These are phyloP conservation scores for Thermophis baileyi DNA, from an alignment of 2,113 vertebrate genomes.

Conservation along the genomic window DNA sequence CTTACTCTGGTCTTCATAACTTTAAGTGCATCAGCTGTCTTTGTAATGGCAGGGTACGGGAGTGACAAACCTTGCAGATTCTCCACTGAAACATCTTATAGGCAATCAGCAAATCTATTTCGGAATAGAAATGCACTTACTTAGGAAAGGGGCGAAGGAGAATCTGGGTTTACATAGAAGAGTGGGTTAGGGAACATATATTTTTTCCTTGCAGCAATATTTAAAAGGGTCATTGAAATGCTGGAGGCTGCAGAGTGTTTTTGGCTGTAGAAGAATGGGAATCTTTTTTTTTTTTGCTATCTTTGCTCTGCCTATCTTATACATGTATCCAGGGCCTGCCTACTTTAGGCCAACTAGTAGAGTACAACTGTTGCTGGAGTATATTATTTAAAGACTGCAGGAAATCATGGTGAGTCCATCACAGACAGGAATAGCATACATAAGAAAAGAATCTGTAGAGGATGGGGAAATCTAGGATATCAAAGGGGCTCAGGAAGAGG, in stretches of 20 bases:
- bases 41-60: slow-evolving; percentile 51
- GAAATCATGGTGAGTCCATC: neutral
- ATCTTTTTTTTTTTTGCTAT: neutral
- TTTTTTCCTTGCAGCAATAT: slow-evolving; percentile 32
- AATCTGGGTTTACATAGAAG: slow-evolving; percentile 18
- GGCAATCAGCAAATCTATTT: slow-evolving; percentile 42
- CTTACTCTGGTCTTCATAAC: slow-evolving; percentile 69
- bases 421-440: neutral
- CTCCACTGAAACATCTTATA: slow-evolving; percentile 45
- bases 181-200: slow-evolving; percentile 40
- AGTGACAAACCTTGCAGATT: slow-evolving; percentile 39
- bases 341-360: neutral
- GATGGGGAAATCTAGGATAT: neutral
- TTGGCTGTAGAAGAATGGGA: neutral
- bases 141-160: slow-evolving; percentile 16
- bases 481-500: neutral
- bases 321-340: neutral
- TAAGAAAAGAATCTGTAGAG: neutral
- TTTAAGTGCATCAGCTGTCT: slow-evolving; percentile 64
- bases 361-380: neutral
- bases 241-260: neutral
- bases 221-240: slow-evolving; percentile 36
- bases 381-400: neutral
- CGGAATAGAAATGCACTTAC: slow-evolving; percentile 43
- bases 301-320: neutral